Evolutionary conservation across 2,888 invertebrate genomes (phyloP).

Genomic region (Saturnia japonica): DNA sequence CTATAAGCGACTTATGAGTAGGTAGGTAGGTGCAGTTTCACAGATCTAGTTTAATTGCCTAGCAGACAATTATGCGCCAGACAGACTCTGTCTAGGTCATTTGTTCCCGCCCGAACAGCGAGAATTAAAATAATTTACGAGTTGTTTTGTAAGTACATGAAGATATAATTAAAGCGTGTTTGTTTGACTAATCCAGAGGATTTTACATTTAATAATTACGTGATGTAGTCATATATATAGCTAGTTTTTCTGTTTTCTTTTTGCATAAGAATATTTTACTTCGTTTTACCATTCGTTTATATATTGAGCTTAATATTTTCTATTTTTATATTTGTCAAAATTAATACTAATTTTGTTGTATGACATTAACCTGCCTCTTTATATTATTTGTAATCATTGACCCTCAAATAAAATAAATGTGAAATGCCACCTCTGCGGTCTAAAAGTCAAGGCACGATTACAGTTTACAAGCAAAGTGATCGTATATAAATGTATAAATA

Average conservation of each 20-base stretch:
- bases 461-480: background rate
- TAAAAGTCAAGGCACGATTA: background rate
- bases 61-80: constrained; percentile 70
- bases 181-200: constrained; percentile 9
- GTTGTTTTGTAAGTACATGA: constrained; percentile 22
- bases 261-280: background rate
- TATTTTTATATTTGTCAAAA: background rate
- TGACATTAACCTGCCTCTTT: too few relatives aligned
- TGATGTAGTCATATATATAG: background rate
- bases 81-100: constrained; percentile 72
- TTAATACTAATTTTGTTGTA: background rate
- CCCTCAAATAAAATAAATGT: background rate
- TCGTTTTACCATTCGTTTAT: background rate
- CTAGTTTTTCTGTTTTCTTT: background rate
- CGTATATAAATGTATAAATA: too few relatives aligned
- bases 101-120: constrained; percentile 52
- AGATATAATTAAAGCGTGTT: constrained; percentile 17
- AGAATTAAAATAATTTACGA: constrained; percentile 44
- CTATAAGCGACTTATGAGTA: constrained; percentile 28
- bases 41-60: constrained; percentile 65
- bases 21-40: constrained; percentile 46
- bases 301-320: background rate
- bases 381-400: background rate
- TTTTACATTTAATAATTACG: background rate
- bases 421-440: background rate